Base-by-base conservation (phyloP, 2,113 vertebrate species). In the Hirundichthys speculiger region DNA sequence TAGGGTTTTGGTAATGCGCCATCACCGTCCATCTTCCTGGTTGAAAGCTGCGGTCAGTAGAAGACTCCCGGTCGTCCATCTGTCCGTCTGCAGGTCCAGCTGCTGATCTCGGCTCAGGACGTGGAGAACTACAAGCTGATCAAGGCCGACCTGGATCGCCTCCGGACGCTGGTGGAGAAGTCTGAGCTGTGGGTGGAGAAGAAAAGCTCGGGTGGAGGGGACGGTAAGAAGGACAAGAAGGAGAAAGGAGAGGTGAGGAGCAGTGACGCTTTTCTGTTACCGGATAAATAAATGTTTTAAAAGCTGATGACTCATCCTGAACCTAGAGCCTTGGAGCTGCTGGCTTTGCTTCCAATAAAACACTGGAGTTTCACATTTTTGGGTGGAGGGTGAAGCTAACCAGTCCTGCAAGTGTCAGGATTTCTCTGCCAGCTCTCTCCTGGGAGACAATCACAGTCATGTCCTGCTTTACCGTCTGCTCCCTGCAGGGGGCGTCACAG, bases 161-260 rank as follows among this genome's bases (percentile, higher is more conserved):
- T 99, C n/a, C 92, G 98, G 45, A 98, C 91, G 0, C 95, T 98
- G 94, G 98, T 98, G 79, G 98, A 99, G 88, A 99, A 99, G 64
- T 99, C 98, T 0, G 98, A 99, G 75, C 94, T 99, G 38, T 99
- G 98, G 98, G 96, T 99, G 82, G 96, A 98, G 83, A 99, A 99
- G 90, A 98, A 97, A 68, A 90, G 91, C 73, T 93, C 82, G 21
- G 94, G 95, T 72, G 78, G 90, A 2, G 91, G 92, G 80, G 95
- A 90, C 0, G 85, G 83, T 2, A 89, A 89, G 82, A 90, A 88
- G 41, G 91, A 85, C 52, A 90, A 87, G 64, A 76, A 86, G 48
- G 80, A 89, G 22, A 88, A 83, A 52, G 62, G 2, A 15, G 87
- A 88, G 90, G 88, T 88, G 55, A 65, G 24, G 21, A 60, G 20